These are phyloP conservation scores for Crocidura indochinensis DNA, from an alignment of 2,797 vertebrate genomes.

Conservation along the genomic window DNA sequence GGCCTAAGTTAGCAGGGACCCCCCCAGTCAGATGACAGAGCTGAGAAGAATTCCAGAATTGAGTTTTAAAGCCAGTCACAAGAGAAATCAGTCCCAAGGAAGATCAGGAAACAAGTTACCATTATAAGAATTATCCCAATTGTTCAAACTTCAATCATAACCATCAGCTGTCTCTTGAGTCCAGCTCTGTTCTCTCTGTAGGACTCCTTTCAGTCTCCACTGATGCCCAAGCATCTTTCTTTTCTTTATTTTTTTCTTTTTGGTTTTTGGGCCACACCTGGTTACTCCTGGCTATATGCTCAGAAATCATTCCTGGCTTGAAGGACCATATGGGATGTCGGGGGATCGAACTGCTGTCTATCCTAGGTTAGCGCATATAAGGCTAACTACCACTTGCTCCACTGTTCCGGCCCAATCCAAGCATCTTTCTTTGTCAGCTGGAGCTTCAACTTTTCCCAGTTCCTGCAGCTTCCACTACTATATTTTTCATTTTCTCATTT, in stretches of 20 bases:
- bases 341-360: no score
- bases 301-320: no score
- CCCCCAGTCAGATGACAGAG: no score
- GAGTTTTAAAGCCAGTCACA: no score
- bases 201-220: neutral
- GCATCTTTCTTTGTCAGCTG: neutral
- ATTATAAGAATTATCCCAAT: neutral
- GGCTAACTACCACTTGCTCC: no score
- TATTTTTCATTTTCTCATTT: neutral
- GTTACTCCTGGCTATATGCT: no score
- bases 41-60: no score
- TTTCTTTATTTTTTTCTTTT: neutral
- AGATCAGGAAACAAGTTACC: neutral
- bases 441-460: neutral
- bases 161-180: rapidly evolving
- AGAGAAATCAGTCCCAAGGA: neutral
- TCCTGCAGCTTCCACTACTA: neutral
- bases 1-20: no score
- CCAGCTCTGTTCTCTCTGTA: neutral
- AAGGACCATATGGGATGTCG: no score
- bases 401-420: neutral
- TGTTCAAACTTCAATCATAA: neutral
- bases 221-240: neutral
- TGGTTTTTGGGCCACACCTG: no score
- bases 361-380: no score